Evolutionary conservation across 2,888 invertebrate species (phyloP).

Genomic region (Carpatolechia fugitivella): DNA sequence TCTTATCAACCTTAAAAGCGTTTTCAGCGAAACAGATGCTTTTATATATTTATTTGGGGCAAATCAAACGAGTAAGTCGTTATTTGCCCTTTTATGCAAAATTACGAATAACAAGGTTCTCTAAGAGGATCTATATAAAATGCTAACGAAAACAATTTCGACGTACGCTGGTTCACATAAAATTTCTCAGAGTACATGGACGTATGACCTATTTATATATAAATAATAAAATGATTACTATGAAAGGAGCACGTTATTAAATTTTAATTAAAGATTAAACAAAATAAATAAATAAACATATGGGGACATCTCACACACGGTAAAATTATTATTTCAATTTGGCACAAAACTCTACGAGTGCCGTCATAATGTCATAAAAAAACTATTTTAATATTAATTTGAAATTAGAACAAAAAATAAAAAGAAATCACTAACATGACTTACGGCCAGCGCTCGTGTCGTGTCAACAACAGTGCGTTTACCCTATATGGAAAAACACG

Average conservation of each 20-base stretch:
- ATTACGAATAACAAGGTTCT: background rate
- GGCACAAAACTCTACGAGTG: no score
- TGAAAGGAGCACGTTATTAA: no score
- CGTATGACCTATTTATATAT: no score
- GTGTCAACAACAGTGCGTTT: slow-evolving; percentile 12
- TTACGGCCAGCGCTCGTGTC: background rate
- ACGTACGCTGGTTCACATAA: no score
- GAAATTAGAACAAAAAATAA: background rate
- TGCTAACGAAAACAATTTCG: background rate
- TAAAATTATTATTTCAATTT: no score
- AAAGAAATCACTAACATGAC: background rate
- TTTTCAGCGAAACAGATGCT: background rate
- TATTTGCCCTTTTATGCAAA: background rate
- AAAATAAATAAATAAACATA: no score
- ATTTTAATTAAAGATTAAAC: no score
- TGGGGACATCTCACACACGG: no score
- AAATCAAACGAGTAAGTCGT: background rate
- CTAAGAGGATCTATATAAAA: background rate
- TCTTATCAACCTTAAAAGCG: background rate
- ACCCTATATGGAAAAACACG: slow-evolving; percentile 14
- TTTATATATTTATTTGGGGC: background rate
- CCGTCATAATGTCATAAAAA: no score
- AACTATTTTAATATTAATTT: background rate
- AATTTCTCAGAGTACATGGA: no score
- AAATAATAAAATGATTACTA: no score